Percentiles rank a stretch among this genome's conserved stretches.
These are phyloP conservation scores for Drosophila cognata DNA, from an alignment of 2,888 invertebrate species.

Conservation along the genomic window DNA sequence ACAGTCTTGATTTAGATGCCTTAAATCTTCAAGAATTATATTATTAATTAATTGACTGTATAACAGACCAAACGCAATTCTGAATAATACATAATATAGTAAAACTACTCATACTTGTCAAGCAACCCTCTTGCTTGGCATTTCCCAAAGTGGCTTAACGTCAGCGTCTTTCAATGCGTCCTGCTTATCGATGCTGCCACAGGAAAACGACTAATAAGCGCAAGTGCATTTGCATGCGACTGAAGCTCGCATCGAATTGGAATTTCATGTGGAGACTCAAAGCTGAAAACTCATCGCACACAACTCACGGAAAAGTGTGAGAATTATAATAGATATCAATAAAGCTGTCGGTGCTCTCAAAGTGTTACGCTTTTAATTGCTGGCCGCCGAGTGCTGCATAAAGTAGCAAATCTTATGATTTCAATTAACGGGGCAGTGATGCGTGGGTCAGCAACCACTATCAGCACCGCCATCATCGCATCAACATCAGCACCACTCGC, in stretches of 20 bases:
- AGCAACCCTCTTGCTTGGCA: constrained; percentile 23
- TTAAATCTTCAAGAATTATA: neutral
- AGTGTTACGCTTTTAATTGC: constrained; percentile 32
- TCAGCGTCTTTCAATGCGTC: constrained; percentile 27
- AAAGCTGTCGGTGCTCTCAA: constrained; percentile 59
- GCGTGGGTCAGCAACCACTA: constrained; percentile 42
- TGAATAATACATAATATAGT: neutral
- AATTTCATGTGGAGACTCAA: constrained; percentile 3
- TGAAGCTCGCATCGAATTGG: constrained; percentile 8
- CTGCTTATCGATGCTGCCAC: constrained; percentile 60
- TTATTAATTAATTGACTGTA: no score
- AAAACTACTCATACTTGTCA: neutral
- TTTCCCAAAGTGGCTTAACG: constrained; percentile 35
- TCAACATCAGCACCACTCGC: constrained; percentile 15
- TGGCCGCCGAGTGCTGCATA: constrained; percentile 39
- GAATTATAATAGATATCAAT: constrained; percentile 78
- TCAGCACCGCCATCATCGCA: constrained; percentile 16
- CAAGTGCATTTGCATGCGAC: constrained; percentile 60
- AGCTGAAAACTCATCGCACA: constrained; percentile 45
- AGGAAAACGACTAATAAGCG: constrained; percentile 69
- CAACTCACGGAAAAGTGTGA: constrained; percentile 66
- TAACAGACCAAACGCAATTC: no score
- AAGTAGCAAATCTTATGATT: constrained; percentile 73
- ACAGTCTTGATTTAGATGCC: neutral
- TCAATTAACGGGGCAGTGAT: constrained; percentile 63